Percentiles rank a stretch among this genome's conserved stretches.
phyloP scores from a whole-genome alignment of 2,113 vertebrate species.

The Morphnarchus princeps region DNA sequence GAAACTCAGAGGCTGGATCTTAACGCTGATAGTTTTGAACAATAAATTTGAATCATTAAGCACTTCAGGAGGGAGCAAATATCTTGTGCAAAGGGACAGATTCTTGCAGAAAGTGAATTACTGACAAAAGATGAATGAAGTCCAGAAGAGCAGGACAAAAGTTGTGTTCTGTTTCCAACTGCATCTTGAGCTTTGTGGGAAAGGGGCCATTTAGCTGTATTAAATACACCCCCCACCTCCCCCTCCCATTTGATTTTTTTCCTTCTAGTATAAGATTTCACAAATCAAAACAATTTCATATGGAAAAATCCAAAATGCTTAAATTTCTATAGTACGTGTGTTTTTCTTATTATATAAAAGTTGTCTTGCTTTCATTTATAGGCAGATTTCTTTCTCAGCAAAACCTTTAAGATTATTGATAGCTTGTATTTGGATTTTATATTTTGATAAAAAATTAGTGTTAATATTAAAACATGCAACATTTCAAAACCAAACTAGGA shows the following conservation, averaged over 20 bases:
- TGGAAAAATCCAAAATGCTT: background rate
- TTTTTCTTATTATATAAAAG: background rate
- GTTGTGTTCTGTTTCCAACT: background rate
- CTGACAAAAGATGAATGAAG: background rate
- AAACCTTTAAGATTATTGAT: background rate
- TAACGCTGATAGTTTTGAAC: background rate
- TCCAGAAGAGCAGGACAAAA: background rate
- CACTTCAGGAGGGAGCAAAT: background rate
- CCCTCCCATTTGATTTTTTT: background rate
- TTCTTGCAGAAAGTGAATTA: background rate
- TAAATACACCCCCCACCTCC: background rate
- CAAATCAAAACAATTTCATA: background rate
- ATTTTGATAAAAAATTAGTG: background rate
- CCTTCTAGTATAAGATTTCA: background rate
- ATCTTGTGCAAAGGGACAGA: background rate
- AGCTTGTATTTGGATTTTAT: background rate
- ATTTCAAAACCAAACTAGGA: background rate
- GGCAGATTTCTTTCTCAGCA: background rate
- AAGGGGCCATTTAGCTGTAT: background rate
- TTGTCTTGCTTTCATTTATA: background rate
- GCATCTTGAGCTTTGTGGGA: background rate
- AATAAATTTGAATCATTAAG: background rate
- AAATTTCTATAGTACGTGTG: fast-evolving
- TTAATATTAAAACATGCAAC: background rate
- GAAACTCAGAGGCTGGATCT: background rate